These are phyloP conservation scores for Dipus sagitta DNA, from an alignment of 2,797 vertebrate species.

Conservation along the genomic window DNA sequence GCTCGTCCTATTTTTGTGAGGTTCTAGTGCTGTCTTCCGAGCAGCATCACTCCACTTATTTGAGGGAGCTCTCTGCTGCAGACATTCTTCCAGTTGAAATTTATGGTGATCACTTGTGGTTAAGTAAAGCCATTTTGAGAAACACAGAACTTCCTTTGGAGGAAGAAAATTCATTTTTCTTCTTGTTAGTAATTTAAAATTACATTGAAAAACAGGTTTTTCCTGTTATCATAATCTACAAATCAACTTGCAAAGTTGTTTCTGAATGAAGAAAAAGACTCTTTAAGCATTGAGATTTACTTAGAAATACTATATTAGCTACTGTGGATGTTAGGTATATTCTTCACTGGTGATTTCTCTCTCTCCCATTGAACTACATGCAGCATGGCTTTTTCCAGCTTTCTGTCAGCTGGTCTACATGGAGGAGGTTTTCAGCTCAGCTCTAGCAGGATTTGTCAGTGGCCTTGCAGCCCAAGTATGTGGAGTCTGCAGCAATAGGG, in stretches of 20 bases:
- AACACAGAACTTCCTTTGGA: neutral
- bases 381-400: too few relatives aligned
- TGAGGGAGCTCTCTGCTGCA: neutral
- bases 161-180: conserved; percentile 21
- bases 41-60: neutral
- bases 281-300: conserved; percentile 18
- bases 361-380: too few relatives aligned
- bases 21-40: neutral
- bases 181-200: conserved; percentile 38
- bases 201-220: neutral
- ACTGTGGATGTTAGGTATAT: neutral
- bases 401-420: too few relatives aligned
- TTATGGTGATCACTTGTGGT: neutral
- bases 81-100: conserved; percentile 41
- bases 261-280: conserved; percentile 22
- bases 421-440: too few relatives aligned
- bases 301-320: conserved; percentile 4
- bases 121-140: conserved; percentile 38
- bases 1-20: neutral
- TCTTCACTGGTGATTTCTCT: too few relatives aligned
- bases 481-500: too few relatives aligned
- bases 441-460: too few relatives aligned
- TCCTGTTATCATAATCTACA: neutral
- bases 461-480: too few relatives aligned
- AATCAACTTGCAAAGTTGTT: conserved; percentile 18